These are phyloP conservation scores for Penaeus monodon DNA, from an alignment of 2,888 invertebrate genomes.

Conservation along the genomic window DNA sequence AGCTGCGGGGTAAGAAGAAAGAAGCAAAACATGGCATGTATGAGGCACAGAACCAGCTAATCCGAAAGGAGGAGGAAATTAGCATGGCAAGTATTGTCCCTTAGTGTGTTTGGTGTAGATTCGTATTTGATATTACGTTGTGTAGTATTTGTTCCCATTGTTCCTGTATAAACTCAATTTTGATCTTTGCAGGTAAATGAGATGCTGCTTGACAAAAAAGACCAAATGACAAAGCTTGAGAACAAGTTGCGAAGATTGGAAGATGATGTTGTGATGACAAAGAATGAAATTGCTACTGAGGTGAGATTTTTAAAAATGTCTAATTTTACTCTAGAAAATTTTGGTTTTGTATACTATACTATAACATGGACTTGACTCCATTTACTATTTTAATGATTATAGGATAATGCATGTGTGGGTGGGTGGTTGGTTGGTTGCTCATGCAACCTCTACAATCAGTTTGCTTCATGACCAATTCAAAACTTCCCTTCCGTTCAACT, in stretches of 20 bases:
- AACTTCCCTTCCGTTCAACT: no score
- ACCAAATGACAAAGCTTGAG: conserved; percentile 6
- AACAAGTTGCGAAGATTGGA: conserved; percentile 13
- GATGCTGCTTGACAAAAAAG: conserved; percentile 8
- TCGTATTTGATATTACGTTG: neutral
- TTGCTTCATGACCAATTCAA: no score
- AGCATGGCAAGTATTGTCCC: conserved; percentile 1
- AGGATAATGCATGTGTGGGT: no score
- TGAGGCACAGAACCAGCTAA: neutral
- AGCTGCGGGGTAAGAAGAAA: neutral
- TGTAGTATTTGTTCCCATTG: neutral
- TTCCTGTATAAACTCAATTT: neutral
- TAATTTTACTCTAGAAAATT: no score
- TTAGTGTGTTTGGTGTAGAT: neutral
- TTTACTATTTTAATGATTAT: no score
- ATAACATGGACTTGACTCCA: no score
- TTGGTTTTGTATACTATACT: no score
- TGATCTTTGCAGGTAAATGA: conserved; percentile 13
- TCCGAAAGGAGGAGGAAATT: conserved; percentile 13
- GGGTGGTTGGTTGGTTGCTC: no score
- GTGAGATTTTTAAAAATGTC: neutral
- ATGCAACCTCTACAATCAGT: no score
- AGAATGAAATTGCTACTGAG: conserved; percentile 18
- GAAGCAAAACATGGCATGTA: conserved; percentile 11
- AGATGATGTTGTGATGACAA: conserved; percentile 6